Percentiles rank a stretch among this genome's conserved stretches.
These are phyloP conservation scores for Paramormyrops kingsleyae DNA, from an alignment of 2,113 vertebrate genomes.

Conservation along the genomic window DNA sequence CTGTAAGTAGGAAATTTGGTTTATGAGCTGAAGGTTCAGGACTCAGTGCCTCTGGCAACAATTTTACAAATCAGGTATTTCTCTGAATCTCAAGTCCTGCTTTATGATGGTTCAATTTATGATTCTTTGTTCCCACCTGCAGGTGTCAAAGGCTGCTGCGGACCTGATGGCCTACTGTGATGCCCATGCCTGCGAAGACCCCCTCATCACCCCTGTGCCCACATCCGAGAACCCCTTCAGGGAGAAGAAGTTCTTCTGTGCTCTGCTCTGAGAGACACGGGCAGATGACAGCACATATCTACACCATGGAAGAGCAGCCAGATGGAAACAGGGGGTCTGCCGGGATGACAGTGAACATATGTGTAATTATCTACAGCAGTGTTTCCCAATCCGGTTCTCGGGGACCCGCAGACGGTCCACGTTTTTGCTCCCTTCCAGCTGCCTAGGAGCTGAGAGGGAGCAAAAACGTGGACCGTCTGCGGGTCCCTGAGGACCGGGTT, in stretches of 20 bases:
- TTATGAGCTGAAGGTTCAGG: not conserved
- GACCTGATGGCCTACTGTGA: slow-evolving; percentile 90
- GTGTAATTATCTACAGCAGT: not conserved
- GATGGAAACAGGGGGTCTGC: slow-evolving; percentile 30
- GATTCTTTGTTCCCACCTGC: slow-evolving; percentile 9
- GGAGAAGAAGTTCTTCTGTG: slow-evolving; percentile 92
- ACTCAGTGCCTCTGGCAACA: not conserved
- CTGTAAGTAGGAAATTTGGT: not conserved
- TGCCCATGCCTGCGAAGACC: slow-evolving; percentile 80
- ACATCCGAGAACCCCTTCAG: slow-evolving; percentile 90
- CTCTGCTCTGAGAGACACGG: slow-evolving; percentile 70
- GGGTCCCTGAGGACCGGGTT: not conserved
- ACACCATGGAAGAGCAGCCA: not conserved
- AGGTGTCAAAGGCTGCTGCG: slow-evolving; percentile 88
- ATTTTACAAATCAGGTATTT: not conserved
- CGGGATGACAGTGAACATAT: not conserved
- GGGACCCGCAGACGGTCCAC: not conserved
- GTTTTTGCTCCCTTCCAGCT: not conserved
- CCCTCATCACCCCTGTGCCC: slow-evolving; percentile 85
- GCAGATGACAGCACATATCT: not conserved
- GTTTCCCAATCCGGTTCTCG: not conserved
- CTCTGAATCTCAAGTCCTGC: not conserved
- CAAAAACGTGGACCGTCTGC: not conserved
- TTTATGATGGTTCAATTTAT: not conserved
- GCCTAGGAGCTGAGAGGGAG: not conserved